Percentiles rank a stretch among this genome's conserved stretches.
These are phyloP conservation scores for Cynoglossus semilaevis DNA, from an alignment of 2,113 vertebrate genomes.

Conservation along the genomic window DNA sequence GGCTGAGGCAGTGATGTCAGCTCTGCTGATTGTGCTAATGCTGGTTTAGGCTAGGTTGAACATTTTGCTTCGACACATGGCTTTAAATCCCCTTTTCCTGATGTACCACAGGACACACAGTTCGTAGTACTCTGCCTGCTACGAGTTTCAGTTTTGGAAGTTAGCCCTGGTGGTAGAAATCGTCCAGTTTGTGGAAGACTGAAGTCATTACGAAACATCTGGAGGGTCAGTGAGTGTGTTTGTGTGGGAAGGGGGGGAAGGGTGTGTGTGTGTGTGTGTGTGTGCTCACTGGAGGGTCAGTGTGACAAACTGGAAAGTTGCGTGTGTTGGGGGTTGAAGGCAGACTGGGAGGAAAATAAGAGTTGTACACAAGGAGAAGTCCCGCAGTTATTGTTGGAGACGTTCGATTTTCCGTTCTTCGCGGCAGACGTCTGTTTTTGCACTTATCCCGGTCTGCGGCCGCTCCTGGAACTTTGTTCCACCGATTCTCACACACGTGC, in stretches of 20 bases:
- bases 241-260: slow-evolving; percentile 17
- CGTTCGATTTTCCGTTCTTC: slow-evolving; percentile 25
- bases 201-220: slow-evolving; percentile 43
- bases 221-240: slow-evolving; percentile 27
- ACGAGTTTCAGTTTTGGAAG: too few relatives aligned
- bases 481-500: slow-evolving; percentile 5
- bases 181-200: neutral
- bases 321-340: slow-evolving; percentile 13
- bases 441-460: neutral
- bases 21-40: too few relatives aligned
- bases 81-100: too few relatives aligned
- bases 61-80: too few relatives aligned
- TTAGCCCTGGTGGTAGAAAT: neutral
- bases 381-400: neutral
- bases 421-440: neutral
- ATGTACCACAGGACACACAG: too few relatives aligned
- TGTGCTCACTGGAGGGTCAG: slow-evolving; percentile 26
- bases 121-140: too few relatives aligned
- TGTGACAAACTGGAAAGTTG: slow-evolving; percentile 49
- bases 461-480: neutral
- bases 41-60: too few relatives aligned
- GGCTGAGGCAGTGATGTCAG: too few relatives aligned
- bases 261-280: slow-evolving; percentile 22
- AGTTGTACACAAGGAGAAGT: slow-evolving; percentile 8
- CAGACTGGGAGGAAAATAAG: neutral